phyloP scores from a whole-genome alignment of 2,888 invertebrate species.

The Hipparchia semele region DNA sequence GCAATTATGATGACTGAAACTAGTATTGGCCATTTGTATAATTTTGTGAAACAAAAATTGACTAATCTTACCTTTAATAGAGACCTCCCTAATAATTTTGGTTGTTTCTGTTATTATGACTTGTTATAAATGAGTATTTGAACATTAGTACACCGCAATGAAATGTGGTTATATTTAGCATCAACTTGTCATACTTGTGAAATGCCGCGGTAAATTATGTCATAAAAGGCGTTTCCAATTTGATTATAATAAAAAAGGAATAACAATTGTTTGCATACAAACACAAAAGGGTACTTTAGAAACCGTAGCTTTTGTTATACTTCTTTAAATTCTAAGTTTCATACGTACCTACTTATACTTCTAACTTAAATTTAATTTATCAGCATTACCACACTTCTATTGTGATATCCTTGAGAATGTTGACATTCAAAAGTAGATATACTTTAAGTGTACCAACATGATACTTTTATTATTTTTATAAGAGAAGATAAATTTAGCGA shows the following conservation, averaged over 20 bases:
- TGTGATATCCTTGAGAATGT: too few relatives aligned
- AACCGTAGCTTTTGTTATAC: too few relatives aligned
- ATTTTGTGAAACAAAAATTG: conserved; percentile 14
- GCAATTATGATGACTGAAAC: not conserved
- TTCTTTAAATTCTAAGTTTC: too few relatives aligned
- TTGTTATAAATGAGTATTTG: conserved; percentile 1
- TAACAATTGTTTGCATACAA: too few relatives aligned
- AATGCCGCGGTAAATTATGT: not conserved
- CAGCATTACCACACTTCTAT: too few relatives aligned
- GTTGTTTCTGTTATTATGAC: not conserved
- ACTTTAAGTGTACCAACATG: too few relatives aligned
- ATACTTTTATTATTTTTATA: not conserved
- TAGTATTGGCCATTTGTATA: not conserved
- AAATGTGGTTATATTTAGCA: not conserved
- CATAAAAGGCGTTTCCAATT: too few relatives aligned
- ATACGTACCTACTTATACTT: too few relatives aligned
- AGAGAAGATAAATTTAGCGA: conserved; percentile 6
- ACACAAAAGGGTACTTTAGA: too few relatives aligned
- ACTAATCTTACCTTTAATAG: conserved; percentile 16
- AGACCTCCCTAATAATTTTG: conserved; percentile 8
- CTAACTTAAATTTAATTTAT: too few relatives aligned
- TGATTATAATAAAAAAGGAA: too few relatives aligned
- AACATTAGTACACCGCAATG: not conserved
- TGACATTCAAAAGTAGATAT: too few relatives aligned
- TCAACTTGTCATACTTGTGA: not conserved